These are phyloP conservation scores for Drosophila formosana DNA, from an alignment of 2,888 invertebrate genomes.

Conservation along the genomic window DNA sequence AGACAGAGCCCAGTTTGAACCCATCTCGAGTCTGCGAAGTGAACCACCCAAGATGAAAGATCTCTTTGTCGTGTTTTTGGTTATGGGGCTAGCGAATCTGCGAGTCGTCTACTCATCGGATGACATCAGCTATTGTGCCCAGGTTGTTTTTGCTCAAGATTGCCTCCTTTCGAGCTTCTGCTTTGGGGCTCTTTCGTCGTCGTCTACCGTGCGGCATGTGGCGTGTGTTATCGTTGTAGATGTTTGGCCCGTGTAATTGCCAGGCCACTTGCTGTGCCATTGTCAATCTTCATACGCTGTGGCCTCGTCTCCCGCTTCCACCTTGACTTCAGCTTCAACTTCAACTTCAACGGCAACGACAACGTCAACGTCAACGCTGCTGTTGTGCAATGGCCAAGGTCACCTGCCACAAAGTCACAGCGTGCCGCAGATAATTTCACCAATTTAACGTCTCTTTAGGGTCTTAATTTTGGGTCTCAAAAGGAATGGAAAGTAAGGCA, in stretches of 20 bases:
- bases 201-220: slow-evolving; percentile 13
- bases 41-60: no score
- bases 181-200: slow-evolving; percentile 13
- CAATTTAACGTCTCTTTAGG: slow-evolving; percentile 36
- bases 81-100: slow-evolving; percentile 26
- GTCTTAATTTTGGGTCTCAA: slow-evolving; percentile 44
- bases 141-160: slow-evolving; percentile 10
- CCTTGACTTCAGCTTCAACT: slow-evolving; percentile 12
- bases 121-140: slow-evolving; percentile 12
- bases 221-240: slow-evolving; percentile 23
- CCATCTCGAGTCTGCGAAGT: neutral
- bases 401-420: slow-evolving; percentile 28
- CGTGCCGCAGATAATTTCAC: slow-evolving; percentile 48
- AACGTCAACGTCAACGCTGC: neutral
- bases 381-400: slow-evolving; percentile 58
- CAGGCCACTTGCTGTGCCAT: slow-evolving; percentile 54
- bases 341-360: neutral
- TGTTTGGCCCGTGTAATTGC: slow-evolving; percentile 50
- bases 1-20: neutral
- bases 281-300: slow-evolving; percentile 42
- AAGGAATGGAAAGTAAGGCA: slow-evolving; percentile 11
- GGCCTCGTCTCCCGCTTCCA: slow-evolving; percentile 25
- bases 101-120: slow-evolving; percentile 9
- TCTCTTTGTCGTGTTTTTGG: neutral
- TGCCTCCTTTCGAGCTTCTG: slow-evolving; percentile 20